phyloP scores from a whole-genome alignment of 30 jellyfish, hydroid and myxozoan genomes.

The Chrysaora quinquecirrha region DNA sequence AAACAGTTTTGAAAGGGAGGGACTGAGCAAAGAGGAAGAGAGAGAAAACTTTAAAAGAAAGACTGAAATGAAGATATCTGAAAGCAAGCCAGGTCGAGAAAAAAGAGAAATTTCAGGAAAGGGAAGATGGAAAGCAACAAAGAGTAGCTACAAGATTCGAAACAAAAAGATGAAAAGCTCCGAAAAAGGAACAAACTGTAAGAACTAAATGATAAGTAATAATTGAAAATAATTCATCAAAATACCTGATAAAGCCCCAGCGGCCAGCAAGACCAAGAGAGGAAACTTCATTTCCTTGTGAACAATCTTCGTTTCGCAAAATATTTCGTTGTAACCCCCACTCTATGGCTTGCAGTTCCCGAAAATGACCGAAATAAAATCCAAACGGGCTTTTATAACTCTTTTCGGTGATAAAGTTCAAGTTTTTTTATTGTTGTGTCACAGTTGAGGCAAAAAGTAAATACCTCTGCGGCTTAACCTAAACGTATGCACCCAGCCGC shows the following conservation, averaged over 20 bases:
- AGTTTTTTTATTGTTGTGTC: constrained; percentile 27
- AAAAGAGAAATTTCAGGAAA: no score
- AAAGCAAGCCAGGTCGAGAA: no score
- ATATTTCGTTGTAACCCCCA: constrained; percentile 4
- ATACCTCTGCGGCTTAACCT: not conserved
- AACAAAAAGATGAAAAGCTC: not conserved
- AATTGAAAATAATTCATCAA: not conserved
- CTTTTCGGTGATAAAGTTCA: constrained; percentile 53
- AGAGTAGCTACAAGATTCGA: no score
- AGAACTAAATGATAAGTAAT: not conserved
- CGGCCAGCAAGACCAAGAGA: constrained; percentile 96
- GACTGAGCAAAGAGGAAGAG: no score
- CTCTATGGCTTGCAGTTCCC: constrained; percentile 76
- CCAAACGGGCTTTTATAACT: constrained; percentile 38
- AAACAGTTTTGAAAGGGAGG: no score
- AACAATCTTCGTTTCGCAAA: constrained; percentile 2
- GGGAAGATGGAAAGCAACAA: not conserved
- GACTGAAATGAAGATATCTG: no score
- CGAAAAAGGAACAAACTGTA: not conserved
- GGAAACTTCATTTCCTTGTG: constrained; percentile 87
- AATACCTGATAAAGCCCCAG: constrained; percentile 97
- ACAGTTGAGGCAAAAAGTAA: not conserved
- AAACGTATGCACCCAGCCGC: not conserved
- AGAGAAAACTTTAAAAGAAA: no score
- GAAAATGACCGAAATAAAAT: not conserved